These are phyloP conservation scores for Sphaerophoria rueppellii DNA, from an alignment of 2,888 invertebrate genomes.

Conservation along the genomic window DNA sequence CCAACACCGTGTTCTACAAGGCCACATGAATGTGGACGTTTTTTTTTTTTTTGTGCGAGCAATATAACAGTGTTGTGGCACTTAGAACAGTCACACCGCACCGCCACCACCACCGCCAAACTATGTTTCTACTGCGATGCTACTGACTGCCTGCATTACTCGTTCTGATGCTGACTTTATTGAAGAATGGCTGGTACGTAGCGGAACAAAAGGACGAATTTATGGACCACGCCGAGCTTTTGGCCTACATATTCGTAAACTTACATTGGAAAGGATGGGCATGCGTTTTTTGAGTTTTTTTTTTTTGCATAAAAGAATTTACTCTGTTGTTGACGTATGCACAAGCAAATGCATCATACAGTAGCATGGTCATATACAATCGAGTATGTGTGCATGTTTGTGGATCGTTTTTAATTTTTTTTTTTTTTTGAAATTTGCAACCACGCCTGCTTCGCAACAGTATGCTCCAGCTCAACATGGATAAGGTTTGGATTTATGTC, in stretches of 20 bases:
- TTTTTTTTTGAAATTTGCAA: constrained; percentile 9
- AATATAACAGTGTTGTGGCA: constrained; percentile 47
- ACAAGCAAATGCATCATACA: constrained; percentile 25
- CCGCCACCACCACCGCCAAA: background rate
- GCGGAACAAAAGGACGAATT: constrained; percentile 13
- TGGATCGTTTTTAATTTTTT: background rate
- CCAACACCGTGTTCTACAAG: constrained; percentile 58
- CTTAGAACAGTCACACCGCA: constrained; percentile 42
- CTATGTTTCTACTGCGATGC: too few species aligned
- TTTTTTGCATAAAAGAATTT: constrained; percentile 26
- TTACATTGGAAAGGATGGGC: constrained; percentile 12
- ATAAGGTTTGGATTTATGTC: constrained; percentile 40
- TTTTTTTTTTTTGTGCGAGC: constrained; percentile 52
- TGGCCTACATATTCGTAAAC: constrained; percentile 33
- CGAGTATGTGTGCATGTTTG: background rate
- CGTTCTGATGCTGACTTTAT: background rate
- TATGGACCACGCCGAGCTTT: constrained; percentile 33
- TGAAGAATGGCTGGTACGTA: constrained; percentile 12
- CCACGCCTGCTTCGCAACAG: constrained; percentile 36
- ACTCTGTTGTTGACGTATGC: constrained; percentile 36
- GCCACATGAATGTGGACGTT: constrained; percentile 64
- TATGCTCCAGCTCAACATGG: constrained; percentile 2
- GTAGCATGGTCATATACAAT: background rate
- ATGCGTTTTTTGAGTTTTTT: too few species aligned
- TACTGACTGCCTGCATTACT: background rate